Evolutionary conservation across 2,113 vertebrate species (phyloP).

Genomic region (Ageneiosus marmoratus): DNA sequence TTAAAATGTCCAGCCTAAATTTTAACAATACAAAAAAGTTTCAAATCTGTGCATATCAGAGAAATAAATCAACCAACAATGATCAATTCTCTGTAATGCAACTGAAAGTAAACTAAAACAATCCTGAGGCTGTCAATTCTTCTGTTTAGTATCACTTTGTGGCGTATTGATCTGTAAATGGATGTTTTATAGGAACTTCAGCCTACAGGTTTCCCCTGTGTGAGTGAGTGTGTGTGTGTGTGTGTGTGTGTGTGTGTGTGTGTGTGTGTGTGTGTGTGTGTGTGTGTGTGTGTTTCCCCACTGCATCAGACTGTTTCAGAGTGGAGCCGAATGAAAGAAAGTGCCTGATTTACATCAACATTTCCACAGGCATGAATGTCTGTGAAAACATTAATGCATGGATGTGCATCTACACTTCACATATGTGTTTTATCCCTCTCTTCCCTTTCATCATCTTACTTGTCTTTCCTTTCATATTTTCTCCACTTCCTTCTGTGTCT

Average conservation of each 20-base stretch:
- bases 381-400: neutral
- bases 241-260: neutral
- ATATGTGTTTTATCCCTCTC: neutral
- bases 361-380: neutral
- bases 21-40: neutral
- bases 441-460: neutral
- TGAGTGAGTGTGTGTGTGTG: neutral
- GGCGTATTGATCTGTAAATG: neutral
- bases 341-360: conserved; percentile 22
- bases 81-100: too few species aligned
- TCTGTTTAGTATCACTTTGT: neutral
- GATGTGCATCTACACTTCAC: neutral
- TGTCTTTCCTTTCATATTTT: neutral
- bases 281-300: neutral
- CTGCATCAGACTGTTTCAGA: neutral
- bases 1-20: neutral
- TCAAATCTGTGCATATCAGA: neutral
- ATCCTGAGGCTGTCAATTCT: neutral
- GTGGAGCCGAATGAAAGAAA: conserved; percentile 19
- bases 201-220: neutral
- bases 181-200: neutral
- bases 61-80: neutral
- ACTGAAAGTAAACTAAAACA: neutral
- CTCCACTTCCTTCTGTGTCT: neutral
- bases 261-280: neutral